Evolutionary conservation across 2,797 vertebrate species (phyloP).

Genomic region (Nannoperca obscura): DNA sequence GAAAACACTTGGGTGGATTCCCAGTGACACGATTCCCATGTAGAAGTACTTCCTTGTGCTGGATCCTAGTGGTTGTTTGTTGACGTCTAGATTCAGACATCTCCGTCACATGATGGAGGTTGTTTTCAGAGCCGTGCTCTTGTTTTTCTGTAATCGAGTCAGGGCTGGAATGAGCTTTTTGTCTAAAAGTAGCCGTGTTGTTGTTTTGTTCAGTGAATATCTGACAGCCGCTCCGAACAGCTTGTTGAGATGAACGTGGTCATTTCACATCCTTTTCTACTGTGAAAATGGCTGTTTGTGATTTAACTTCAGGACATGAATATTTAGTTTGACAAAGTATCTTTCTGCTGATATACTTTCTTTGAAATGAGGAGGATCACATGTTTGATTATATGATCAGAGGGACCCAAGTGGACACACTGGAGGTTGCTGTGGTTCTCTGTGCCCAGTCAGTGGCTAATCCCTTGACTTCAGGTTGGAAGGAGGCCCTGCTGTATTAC

Average conservation of each 20-base stretch:
- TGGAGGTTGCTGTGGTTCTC: neutral
- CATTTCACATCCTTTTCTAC: neutral
- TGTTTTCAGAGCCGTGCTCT: slow-evolving; percentile 14
- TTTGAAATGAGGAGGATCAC: no score
- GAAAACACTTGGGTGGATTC: neutral
- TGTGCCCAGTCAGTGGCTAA: slow-evolving; percentile 1
- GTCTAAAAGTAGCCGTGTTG: slow-evolving; percentile 23
- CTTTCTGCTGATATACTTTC: neutral
- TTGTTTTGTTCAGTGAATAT: slow-evolving; percentile 16
- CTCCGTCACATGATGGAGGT: slow-evolving; percentile 30
- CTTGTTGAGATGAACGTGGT: neutral
- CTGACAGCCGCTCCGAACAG: neutral
- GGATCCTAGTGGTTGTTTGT: slow-evolving; percentile 2
- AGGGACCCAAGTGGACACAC: neutral
- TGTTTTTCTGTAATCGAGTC: slow-evolving; percentile 52
- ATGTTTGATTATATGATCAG: neutral
- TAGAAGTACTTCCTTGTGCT: neutral
- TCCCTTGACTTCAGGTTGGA: slow-evolving; percentile 19
- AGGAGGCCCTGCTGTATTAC: slow-evolving; percentile 39
- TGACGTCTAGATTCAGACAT: neutral
- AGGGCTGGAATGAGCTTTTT: slow-evolving; percentile 39
- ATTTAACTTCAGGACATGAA: neutral
- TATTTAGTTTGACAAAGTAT: neutral
- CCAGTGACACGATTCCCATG: neutral
- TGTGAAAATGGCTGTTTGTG: neutral